These are phyloP conservation scores for Himalopsyche tibetana DNA, from an alignment of 2,888 invertebrate genomes.

Conservation along the genomic window DNA sequence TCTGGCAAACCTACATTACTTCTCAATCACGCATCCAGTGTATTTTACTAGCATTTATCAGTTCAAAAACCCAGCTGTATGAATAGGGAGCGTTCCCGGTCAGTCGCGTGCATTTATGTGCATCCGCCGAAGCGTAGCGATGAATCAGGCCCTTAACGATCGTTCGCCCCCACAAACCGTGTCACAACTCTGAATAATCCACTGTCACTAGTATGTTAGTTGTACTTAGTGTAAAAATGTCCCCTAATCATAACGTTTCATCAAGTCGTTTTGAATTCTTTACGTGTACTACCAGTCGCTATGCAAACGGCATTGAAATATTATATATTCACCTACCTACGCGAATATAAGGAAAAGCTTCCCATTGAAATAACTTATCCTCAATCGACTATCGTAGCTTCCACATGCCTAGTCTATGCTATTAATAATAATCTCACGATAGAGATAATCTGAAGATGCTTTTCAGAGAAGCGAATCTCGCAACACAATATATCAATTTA, in stretches of 20 bases:
- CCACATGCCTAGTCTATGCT: too few species aligned
- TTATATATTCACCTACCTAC: slow-evolving; percentile 51
- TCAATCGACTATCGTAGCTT: too few species aligned
- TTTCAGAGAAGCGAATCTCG: too few species aligned
- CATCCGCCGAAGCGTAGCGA: slow-evolving; percentile 24
- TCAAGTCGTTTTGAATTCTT: slow-evolving; percentile 57
- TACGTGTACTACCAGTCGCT: slow-evolving; percentile 49
- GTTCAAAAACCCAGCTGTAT: not conserved
- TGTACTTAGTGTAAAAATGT: slow-evolving; percentile 10
- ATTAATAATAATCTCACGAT: too few species aligned
- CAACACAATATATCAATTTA: too few species aligned
- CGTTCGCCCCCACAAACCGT: slow-evolving; percentile 27
- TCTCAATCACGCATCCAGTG: not conserved
- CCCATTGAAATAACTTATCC: not conserved
- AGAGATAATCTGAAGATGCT: too few species aligned
- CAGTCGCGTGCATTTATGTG: slow-evolving; percentile 39
- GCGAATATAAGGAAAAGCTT: not conserved
- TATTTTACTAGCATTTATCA: not conserved
- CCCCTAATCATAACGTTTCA: slow-evolving; percentile 59
- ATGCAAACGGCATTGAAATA: slow-evolving; percentile 44
- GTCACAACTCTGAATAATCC: slow-evolving; percentile 14
- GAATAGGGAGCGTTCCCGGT: not conserved
- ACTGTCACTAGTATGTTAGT: not conserved
- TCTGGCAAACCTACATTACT: not conserved
- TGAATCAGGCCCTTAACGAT: slow-evolving; percentile 35